Conservation (phyloP, 2,113 vertebrate genomes). For the Coptodon rendalli region DNA sequence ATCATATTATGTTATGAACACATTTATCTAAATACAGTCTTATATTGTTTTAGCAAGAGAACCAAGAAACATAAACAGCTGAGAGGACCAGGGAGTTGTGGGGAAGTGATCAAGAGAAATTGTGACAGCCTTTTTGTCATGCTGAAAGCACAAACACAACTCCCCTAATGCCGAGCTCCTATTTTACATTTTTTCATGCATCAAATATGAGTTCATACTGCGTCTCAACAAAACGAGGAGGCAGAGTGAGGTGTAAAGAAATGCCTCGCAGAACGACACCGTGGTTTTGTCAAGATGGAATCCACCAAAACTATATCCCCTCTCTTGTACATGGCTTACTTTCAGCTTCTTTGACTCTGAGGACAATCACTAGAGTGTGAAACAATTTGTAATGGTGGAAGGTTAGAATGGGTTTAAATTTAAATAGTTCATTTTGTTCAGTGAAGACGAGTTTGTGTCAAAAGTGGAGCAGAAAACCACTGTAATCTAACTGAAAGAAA, state of each 20-base stretch:
- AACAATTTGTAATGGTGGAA: background rate
- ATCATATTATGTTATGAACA: background rate
- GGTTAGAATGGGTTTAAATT: background rate
- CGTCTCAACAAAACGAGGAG: background rate
- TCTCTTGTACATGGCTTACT: background rate
- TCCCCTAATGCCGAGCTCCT: background rate
- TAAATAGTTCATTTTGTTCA: background rate
- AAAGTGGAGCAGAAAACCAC: background rate
- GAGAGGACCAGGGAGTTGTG: background rate
- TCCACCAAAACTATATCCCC: background rate
- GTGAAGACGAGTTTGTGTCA: background rate
- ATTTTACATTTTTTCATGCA: constrained; percentile 8
- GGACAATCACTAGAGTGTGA: background rate
- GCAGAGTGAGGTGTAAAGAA: background rate
- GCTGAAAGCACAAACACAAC: constrained; percentile 6
- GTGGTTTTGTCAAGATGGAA: background rate
- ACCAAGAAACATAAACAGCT: background rate
- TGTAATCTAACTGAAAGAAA: background rate
- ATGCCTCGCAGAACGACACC: background rate
- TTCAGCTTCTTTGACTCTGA: background rate
- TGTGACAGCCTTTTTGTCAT: constrained; percentile 11
- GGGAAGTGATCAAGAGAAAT: background rate
- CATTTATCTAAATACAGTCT: background rate
- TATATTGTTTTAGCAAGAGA: background rate
- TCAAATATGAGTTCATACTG: constrained; percentile 9